Percentiles rank a stretch among this genome's conserved stretches.
phyloP scores from a whole-genome alignment of 2,888 invertebrate genomes.

The Vanessa cardui region DNA sequence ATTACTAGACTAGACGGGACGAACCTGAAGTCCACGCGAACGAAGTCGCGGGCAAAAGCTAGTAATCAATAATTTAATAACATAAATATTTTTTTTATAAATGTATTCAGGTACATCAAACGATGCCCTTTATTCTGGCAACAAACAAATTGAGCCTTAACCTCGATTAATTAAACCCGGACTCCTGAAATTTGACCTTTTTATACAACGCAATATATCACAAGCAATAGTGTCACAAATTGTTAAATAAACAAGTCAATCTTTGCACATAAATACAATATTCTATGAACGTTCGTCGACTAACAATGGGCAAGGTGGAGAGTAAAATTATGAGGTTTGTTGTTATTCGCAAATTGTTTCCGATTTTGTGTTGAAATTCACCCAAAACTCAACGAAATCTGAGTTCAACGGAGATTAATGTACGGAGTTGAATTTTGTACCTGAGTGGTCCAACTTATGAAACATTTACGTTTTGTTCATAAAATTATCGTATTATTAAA shows the following conservation, averaged over 20 bases:
- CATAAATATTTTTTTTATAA: background rate
- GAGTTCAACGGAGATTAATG: conserved; percentile 74
- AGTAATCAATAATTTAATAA: no score
- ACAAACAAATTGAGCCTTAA: conserved; percentile 30
- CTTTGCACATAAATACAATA: conserved; percentile 39
- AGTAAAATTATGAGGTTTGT: conserved; percentile 71
- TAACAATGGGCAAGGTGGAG: conserved; percentile 61
- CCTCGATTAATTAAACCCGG: conserved; percentile 27
- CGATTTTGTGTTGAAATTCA: conserved; percentile 65
- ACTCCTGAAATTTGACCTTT: conserved; percentile 29
- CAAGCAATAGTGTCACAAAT: conserved; percentile 34
- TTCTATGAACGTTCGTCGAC: conserved; percentile 35
- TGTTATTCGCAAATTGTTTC: conserved; percentile 75
- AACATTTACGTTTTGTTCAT: conserved; percentile 1
- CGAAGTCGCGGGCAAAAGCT: no score
- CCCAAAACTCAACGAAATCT: conserved; percentile 65
- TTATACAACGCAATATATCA: conserved; percentile 28
- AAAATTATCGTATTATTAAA: background rate
- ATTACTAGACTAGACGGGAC: no score
- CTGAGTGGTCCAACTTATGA: conserved; percentile 37
- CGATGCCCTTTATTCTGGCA: background rate
- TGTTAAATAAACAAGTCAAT: conserved; percentile 42
- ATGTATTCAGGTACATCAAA: background rate
- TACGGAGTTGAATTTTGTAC: conserved; percentile 52
- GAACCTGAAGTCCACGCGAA: no score